Conservation (phyloP, 2,113 vertebrate species). For the Psittacus erithacus region DNA sequence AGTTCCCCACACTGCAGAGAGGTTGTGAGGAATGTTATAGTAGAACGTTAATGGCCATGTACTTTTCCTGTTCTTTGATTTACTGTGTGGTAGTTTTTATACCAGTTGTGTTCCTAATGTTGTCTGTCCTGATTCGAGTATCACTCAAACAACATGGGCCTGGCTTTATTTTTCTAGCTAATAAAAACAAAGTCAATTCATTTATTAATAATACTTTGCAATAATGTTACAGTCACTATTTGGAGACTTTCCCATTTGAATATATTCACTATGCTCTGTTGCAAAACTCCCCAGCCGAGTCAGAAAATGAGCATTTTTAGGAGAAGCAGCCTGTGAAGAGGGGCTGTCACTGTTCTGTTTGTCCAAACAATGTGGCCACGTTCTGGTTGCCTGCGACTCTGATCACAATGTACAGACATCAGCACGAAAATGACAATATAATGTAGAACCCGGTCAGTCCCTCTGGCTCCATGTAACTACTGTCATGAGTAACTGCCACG, state of each 20-base stretch:
- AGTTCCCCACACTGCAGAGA: conserved; percentile 22
- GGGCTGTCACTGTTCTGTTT: background rate
- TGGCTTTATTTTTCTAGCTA: conserved; percentile 44
- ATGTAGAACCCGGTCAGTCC: background rate
- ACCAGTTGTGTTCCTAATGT: background rate
- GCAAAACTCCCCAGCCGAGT: background rate
- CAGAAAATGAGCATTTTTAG: background rate
- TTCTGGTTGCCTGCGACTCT: background rate
- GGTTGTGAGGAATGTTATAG: conserved; percentile 42
- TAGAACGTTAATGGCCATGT: background rate
- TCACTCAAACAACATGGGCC: background rate
- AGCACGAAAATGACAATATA: background rate
- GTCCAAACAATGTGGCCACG: fast-evolving
- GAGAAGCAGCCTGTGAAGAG: background rate
- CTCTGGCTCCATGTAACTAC: background rate
- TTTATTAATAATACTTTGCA: conserved; percentile 8
- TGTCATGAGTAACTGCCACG: background rate
- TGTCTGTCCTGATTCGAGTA: background rate
- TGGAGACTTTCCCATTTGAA: background rate
- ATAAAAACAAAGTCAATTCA: conserved; percentile 36
- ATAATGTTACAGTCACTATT: background rate
- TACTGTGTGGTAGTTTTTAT: conserved; percentile 49
- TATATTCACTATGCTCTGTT: background rate
- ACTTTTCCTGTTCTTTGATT: conserved; percentile 51
- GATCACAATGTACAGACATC: background rate